Evolutionary conservation across 2,888 invertebrate genomes (phyloP).

Genomic region (Tetragonula carbonaria): DNA sequence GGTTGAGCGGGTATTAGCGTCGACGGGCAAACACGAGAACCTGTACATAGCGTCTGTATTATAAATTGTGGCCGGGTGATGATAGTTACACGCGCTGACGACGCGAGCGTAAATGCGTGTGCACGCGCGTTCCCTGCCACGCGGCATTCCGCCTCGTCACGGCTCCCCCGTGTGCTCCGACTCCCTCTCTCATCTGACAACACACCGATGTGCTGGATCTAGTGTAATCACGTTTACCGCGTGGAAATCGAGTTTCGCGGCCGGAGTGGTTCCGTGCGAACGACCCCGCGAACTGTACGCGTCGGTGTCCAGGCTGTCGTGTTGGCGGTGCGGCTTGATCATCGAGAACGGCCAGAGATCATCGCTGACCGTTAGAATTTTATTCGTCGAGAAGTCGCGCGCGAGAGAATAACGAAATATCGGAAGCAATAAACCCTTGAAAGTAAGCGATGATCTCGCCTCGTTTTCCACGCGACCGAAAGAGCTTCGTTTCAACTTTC

Average conservation of each 20-base stretch:
- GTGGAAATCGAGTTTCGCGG: slow-evolving; percentile 45
- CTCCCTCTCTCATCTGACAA: slow-evolving; percentile 20
- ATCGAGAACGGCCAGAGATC: slow-evolving; percentile 13
- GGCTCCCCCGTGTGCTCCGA: background rate
- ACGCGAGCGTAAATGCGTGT: slow-evolving; percentile 30
- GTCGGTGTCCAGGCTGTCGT: too few relatives aligned
- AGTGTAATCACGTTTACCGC: slow-evolving; percentile 35
- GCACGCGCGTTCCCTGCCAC: slow-evolving; percentile 9
- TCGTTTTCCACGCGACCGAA: background rate
- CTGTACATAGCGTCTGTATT: slow-evolving; percentile 74
- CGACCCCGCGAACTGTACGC: background rate
- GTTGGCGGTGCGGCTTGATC: background rate
- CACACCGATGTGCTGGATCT: slow-evolving; percentile 17
- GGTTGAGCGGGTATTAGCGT: slow-evolving; percentile 61
- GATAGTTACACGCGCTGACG: slow-evolving; percentile 61
- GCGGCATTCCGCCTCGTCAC: background rate
- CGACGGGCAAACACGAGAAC: slow-evolving; percentile 59
- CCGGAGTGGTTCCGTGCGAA: slow-evolving; percentile 24
- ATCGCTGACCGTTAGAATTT: slow-evolving; percentile 1
- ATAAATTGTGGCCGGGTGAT: slow-evolving; percentile 72
- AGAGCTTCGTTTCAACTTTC: background rate
- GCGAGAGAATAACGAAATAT: background rate
- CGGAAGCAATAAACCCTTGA: background rate
- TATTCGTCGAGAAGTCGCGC: background rate
- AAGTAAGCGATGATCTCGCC: slow-evolving; percentile 9